Evolutionary conservation across 2,113 vertebrate genomes (phyloP).

Genomic region (Pachypanchax playfairii): DNA sequence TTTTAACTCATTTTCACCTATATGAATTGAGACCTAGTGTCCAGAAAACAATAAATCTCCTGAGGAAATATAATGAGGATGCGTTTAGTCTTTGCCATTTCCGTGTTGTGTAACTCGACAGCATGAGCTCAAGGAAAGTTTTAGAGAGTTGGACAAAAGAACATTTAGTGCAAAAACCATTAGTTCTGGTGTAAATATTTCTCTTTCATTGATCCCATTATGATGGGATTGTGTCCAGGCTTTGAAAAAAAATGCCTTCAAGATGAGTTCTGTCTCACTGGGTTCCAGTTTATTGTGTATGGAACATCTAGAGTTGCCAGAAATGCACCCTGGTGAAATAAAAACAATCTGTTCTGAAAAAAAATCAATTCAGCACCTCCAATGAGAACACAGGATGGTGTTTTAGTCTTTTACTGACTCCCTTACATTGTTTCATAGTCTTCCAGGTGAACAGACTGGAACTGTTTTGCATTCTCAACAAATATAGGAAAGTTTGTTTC

Average conservation of each 20-base stretch:
- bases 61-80: conserved; percentile 16
- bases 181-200: neutral
- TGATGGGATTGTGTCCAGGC: conserved; percentile 31
- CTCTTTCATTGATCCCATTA: conserved; percentile 28
- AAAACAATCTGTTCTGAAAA: conserved; percentile 30
- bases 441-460: conserved; percentile 49
- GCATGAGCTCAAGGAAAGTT: conserved; percentile 6
- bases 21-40: conserved; percentile 12
- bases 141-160: neutral
- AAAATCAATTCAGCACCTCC: conserved; percentile 7
- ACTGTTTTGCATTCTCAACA: neutral
- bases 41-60: conserved; percentile 10
- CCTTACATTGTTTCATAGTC: conserved; percentile 18
- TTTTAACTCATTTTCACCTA: conserved; percentile 16
- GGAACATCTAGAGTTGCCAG: conserved; percentile 31
- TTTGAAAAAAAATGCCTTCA: conserved; percentile 31
- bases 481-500: conserved; percentile 17
- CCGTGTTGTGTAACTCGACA: conserved; percentile 3
- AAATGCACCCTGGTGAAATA: conserved; percentile 27
- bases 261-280: conserved; percentile 39
- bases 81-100: conserved; percentile 1
- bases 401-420: conserved; percentile 27
- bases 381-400: conserved; percentile 14
- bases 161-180: neutral
- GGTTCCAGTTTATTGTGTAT: conserved; percentile 43